Base-by-base conservation (phyloP, 2,797 vertebrate species). In the Sparidentex hasta region DNA sequence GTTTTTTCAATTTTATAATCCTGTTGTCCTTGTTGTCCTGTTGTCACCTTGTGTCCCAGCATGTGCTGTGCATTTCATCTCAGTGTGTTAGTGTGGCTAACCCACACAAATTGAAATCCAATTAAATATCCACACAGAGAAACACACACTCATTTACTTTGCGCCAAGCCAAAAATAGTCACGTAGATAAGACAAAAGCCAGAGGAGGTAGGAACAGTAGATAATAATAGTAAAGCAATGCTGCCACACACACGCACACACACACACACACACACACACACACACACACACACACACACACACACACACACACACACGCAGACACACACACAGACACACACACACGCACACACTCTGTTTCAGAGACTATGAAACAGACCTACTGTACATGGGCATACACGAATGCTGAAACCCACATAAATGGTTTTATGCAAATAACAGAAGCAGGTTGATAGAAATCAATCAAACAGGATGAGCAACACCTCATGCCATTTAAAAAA, bases 111-210 rank as follows among this genome's bases (percentile, higher is more conserved):
- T 5, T 33, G 48, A 65, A 70, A 71, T 57, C n/a, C 33, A 44
- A 80, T 21, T 69, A 64, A 59, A 62, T 69, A 52, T 65, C 72
- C 9, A 29, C 41, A 29, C 57, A 76, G 27, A 14, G 20, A 64
- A 65, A 77, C 7, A 57, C 54, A 44, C 17, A 52, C 77, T 78
- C 5, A 65, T 46, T 17, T 20, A 52, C 44, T 69, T 47, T n/a
- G 44, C 21, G 29, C 33, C 8, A 50, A 70, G 57, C 48, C 63
- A 72, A 67, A 83, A 64, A 77, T 69, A 66, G 59, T 56, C 52
- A 43, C 43, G 29, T 25, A 33, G 50, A 25, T 46, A 21, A 63
- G 47, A 62, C 17, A 71, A 58, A 74, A 67, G 61, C 65, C 48
- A 74, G 55, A 68, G 63, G 54, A 71, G 13, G 17, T 14, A 27